A percentile compares a stretch with the other conserved stretches of the same genome.
Conservation (phyloP, 2,113 vertebrate genomes). For the Capreolus pygargus region DNA sequence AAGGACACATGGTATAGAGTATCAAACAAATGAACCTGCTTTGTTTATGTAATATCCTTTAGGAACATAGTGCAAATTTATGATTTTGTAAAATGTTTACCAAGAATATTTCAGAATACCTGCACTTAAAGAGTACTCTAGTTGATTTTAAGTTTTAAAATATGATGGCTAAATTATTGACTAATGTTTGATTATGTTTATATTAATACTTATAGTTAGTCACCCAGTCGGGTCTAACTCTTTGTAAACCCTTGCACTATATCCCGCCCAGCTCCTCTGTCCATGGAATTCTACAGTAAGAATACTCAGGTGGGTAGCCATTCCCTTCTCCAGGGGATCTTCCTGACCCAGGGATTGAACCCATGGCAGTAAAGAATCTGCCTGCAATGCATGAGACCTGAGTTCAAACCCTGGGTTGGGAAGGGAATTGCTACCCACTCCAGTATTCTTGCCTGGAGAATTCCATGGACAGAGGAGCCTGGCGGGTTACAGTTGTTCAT, state of each 20-base stretch:
- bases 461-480: not conserved
- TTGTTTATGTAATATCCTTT: not conserved
- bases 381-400: not conserved
- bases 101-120: not conserved
- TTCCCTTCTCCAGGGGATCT: not conserved
- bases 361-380: not conserved
- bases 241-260: not conserved
- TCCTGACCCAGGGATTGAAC: not conserved
- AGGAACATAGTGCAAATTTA: not conserved
- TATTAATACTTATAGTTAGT: not conserved
- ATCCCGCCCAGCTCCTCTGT: not conserved
- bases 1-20: not conserved
- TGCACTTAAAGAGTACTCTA: not conserved
- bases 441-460: not conserved
- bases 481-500: not conserved
- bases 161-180: not conserved
- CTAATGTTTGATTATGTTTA: not conserved
- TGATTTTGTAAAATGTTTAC: not conserved
- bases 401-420: not conserved
- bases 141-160: slow-evolving; percentile 4
- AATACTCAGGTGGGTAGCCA: not conserved
- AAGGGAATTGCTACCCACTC: not conserved
- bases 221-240: not conserved
- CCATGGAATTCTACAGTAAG: not conserved
- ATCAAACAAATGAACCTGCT: not conserved